Percentiles rank a stretch among this genome's conserved stretches.
phyloP scores from a whole-genome alignment of 2,888 invertebrate genomes.

The Heliothis peltigera region DNA sequence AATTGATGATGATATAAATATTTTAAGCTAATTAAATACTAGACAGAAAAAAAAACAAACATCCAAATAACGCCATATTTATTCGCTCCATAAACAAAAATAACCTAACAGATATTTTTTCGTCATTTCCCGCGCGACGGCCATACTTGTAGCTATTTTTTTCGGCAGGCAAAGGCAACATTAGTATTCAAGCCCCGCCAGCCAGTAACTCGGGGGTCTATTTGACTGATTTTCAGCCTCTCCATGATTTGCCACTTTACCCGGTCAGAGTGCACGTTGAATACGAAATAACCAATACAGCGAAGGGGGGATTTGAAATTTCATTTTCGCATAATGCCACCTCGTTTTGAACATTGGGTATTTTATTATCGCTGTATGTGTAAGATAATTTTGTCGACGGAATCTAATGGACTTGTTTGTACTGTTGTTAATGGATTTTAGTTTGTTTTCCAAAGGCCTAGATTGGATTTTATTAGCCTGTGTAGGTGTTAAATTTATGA shows the following conservation, averaged over 20 bases:
- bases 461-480: neutral
- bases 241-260: constrained; percentile 90
- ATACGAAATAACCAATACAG: constrained; percentile 83
- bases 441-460: constrained; percentile 10
- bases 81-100: constrained; percentile 43
- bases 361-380: constrained; percentile 70
- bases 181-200: constrained; percentile 78
- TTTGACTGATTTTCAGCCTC: constrained; percentile 89
- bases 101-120: constrained; percentile 42
- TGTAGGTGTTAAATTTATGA: neutral
- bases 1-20: too few species aligned
- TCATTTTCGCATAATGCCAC: constrained; percentile 85
- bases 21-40: too few species aligned
- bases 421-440: constrained; percentile 30
- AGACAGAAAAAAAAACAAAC: too few species aligned
- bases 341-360: constrained; percentile 82
- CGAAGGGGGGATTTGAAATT: constrained; percentile 81
- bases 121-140: constrained; percentile 53
- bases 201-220: constrained; percentile 86
- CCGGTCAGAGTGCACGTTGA: constrained; percentile 85
- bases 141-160: constrained; percentile 63
- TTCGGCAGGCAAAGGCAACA: constrained; percentile 66
- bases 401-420: constrained; percentile 58
- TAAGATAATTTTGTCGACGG: constrained; percentile 53
- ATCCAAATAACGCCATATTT: constrained; percentile 15